These are phyloP conservation scores for Mellilla xanthometata DNA, from an alignment of 2,888 invertebrate genomes.

Conservation along the genomic window DNA sequence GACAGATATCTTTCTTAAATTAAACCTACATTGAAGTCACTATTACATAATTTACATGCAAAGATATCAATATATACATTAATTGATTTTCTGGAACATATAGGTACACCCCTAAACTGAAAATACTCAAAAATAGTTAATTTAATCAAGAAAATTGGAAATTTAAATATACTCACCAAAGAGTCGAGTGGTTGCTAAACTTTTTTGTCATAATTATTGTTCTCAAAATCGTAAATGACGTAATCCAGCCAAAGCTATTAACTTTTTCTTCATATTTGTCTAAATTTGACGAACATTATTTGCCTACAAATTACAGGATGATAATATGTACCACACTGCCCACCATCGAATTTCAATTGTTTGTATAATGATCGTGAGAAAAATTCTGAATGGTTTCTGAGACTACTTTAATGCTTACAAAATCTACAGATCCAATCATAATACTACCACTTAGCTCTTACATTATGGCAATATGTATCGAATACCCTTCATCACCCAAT, in stretches of 20 bases:
- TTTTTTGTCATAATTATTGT: too few relatives aligned
- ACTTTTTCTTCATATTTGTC: constrained; percentile 25
- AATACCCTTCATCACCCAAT: too few relatives aligned
- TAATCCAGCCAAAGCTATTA: constrained; percentile 12
- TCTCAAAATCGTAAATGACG: constrained; percentile 5
- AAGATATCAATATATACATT: too few relatives aligned
- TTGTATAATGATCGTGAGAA: constrained; percentile 32
- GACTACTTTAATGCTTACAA: constrained; percentile 15
- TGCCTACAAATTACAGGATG: constrained; percentile 23
- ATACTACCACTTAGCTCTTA: constrained; percentile 25
- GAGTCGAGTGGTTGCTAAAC: too few relatives aligned
- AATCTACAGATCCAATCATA: constrained; percentile 18
- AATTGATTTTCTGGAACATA: too few relatives aligned
- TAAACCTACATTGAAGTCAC: too few relatives aligned
- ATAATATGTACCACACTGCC: constrained; percentile 21
- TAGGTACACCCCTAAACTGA: too few relatives aligned
- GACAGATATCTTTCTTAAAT: too few relatives aligned
- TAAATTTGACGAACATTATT: constrained; percentile 17
- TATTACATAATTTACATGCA: too few relatives aligned
- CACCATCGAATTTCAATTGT: constrained; percentile 26
- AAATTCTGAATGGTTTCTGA: constrained; percentile 23
- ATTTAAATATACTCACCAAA: too few relatives aligned
- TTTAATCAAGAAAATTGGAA: too few relatives aligned
- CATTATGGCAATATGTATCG: constrained; percentile 17
- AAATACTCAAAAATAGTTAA: too few relatives aligned